Evolutionary conservation across 2,797 vertebrate genomes (phyloP).

Genomic region (Siniperca scherzeri): DNA sequence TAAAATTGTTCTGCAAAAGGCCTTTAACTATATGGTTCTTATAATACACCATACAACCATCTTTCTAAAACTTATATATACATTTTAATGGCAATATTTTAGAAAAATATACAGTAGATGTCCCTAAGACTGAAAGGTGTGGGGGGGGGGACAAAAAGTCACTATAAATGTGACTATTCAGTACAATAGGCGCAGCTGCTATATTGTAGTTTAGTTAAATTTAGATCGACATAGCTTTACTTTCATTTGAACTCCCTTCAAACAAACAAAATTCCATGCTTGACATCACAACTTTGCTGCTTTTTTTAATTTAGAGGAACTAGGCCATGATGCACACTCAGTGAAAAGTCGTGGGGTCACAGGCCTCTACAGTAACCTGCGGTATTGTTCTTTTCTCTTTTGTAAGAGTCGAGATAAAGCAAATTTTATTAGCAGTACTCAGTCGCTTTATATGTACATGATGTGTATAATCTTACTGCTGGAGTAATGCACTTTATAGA

Average conservation of each 20-base stretch:
- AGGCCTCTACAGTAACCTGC: conserved; percentile 25
- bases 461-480: neutral
- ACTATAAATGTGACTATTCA: neutral
- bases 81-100: neutral
- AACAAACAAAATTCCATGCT: neutral
- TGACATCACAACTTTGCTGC: neutral
- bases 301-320: conserved; percentile 29
- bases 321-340: conserved; percentile 10
- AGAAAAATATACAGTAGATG: neutral
- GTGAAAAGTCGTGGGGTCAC: conserved; percentile 53
- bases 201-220: neutral
- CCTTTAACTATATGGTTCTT: neutral
- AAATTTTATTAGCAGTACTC: conserved; percentile 10
- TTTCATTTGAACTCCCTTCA: neutral
- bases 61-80: neutral
- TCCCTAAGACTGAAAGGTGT: neutral
- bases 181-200: neutral
- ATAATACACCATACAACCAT: neutral
- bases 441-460: neutral
- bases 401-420: conserved; percentile 17
- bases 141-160: neutral
- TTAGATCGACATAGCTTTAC: neutral
- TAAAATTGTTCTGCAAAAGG: neutral
- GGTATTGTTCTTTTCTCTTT: conserved; percentile 44
- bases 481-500: conserved; percentile 5